A percentile compares a stretch with the other conserved stretches of the same genome.
phyloP scores from a whole-genome alignment of 2,797 vertebrate genomes.

The Brotula barbata region DNA sequence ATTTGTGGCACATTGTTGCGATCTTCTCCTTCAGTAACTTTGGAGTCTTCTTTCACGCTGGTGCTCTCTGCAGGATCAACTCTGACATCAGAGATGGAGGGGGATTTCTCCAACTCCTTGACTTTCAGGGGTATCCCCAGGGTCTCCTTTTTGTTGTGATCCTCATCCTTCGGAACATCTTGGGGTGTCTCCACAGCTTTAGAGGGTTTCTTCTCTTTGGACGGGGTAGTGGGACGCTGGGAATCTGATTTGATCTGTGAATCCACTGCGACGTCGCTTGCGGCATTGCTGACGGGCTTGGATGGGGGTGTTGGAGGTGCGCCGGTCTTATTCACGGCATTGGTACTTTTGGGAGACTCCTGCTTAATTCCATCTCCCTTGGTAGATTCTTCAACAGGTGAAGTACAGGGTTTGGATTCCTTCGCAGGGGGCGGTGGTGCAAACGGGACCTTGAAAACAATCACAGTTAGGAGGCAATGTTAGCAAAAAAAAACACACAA shows the following conservation, averaged over 20 bases:
- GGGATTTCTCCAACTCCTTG: slow-evolving; percentile 3
- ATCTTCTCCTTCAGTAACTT: slow-evolving; percentile 15
- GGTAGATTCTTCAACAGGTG: slow-evolving; percentile 35
- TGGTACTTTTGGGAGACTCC: slow-evolving; percentile 40
- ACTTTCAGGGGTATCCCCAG: slow-evolving; percentile 28
- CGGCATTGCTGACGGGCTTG: slow-evolving; percentile 70
- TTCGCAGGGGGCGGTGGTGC: slow-evolving; percentile 67
- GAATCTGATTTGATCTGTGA: slow-evolving; percentile 42
- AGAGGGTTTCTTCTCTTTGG: slow-evolving; percentile 73
- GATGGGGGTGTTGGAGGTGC: slow-evolving; percentile 76
- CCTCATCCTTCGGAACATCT: slow-evolving; percentile 23
- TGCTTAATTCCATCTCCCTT: slow-evolving; percentile 29
- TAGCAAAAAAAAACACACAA: slow-evolving; percentile 3
- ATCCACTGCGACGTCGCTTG: slow-evolving; percentile 27
- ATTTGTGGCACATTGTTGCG: slow-evolving; percentile 14
- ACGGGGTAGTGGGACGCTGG: slow-evolving; percentile 72
- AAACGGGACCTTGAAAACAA: slow-evolving; percentile 53
- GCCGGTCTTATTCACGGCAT: slow-evolving; percentile 64
- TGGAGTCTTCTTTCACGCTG: slow-evolving; percentile 12
- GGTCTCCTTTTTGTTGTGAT: slow-evolving; percentile 52
- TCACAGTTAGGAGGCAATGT: not conserved
- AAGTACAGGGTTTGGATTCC: slow-evolving; percentile 52
- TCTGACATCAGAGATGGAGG: slow-evolving; percentile 25
- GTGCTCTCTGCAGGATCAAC: slow-evolving; percentile 23
- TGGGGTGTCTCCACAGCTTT: slow-evolving; percentile 9